Evolutionary conservation across 2,888 invertebrate species (phyloP), one percentile per base, ranked within the genome.

Genomic region (Neoitamus cyanurus): DNA sequence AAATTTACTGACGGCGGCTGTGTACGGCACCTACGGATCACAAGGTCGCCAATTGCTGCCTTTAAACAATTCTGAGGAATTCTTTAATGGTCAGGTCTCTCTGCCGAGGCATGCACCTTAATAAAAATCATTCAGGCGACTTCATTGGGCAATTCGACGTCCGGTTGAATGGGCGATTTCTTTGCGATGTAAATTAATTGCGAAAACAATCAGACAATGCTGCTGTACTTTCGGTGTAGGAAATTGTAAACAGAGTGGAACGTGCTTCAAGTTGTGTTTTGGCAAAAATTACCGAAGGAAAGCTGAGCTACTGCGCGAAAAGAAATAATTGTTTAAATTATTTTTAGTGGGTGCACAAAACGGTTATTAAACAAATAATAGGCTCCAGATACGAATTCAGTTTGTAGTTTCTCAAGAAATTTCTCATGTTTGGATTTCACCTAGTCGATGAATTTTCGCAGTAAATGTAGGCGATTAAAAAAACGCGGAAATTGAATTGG

Each of bases 61-160:
- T 70, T 73, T 34, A 36, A 73, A 31, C 73, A 73, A 34, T 73
- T 73, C 20, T 36, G 15, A 36, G 73, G 36, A 73, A 70, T 70
- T 73, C 36, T 73, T 20, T 25, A 36, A 58, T 58, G 25, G 58
- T 15, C 58, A 20, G 2, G 58, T 25, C 9, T 58, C 58, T 58
- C 20, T 58, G 25, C 25, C 58, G 58, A 58, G 58, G 58, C 9
- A 58, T 58, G 58, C 58, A 58, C 15, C 58, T 20, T 20, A 58
- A 25, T 58, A 58, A 58, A 48, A 58, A 58, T 58, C 58, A 58
- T 73, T 73, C 36, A 11, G 34, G 73, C 34, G 36, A 31, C 36
- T 73, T 73, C 36, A 31, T 73, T 73, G 73, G 20, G 9, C 31
- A 25, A 75, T 75, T 75, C 25, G 36, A 36, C 37, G 37, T 75